phyloP scores from a whole-genome alignment of 2,888 invertebrate genomes.

The Leucozona laternaria region DNA sequence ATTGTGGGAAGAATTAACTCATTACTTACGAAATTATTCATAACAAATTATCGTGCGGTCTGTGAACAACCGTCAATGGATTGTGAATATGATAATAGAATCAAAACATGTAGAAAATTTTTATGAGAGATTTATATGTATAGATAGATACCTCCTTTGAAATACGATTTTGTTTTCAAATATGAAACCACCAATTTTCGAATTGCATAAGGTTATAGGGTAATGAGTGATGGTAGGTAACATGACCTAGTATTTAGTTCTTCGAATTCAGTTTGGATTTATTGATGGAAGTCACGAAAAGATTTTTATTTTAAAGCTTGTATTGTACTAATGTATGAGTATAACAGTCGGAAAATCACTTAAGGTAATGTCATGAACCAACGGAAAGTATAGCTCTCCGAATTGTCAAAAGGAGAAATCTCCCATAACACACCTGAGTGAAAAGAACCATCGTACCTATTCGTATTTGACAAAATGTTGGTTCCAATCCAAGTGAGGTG shows the following conservation, averaged over 20 bases:
- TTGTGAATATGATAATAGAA: conserved; percentile 22
- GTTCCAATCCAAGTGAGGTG: too few species aligned
- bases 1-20: conserved; percentile 46
- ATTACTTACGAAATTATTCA: conserved; percentile 58
- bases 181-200: conserved; percentile 11
- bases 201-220: conserved; percentile 1
- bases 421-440: too few species aligned
- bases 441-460: too few species aligned
- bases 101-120: conserved; percentile 17
- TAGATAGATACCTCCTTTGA: too few species aligned
- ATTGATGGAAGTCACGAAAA: conserved; percentile 13
- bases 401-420: too few species aligned
- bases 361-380: too few species aligned
- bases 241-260: conserved; percentile 18
- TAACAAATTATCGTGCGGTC: conserved; percentile 54
- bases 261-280: not conserved
- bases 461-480: too few species aligned
- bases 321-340: too few species aligned
- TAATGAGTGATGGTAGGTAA: not conserved
- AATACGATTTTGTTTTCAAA: conserved; percentile 22
- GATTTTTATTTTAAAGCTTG: not conserved
- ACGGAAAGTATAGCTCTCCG: too few species aligned
- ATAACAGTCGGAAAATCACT: too few species aligned
- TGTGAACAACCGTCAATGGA: conserved; percentile 39
- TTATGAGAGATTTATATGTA: conserved; percentile 22